Percentiles rank a stretch among this genome's conserved stretches.
phyloP scores from a whole-genome alignment of 2,888 invertebrate species.

The Timandra comae region DNA sequence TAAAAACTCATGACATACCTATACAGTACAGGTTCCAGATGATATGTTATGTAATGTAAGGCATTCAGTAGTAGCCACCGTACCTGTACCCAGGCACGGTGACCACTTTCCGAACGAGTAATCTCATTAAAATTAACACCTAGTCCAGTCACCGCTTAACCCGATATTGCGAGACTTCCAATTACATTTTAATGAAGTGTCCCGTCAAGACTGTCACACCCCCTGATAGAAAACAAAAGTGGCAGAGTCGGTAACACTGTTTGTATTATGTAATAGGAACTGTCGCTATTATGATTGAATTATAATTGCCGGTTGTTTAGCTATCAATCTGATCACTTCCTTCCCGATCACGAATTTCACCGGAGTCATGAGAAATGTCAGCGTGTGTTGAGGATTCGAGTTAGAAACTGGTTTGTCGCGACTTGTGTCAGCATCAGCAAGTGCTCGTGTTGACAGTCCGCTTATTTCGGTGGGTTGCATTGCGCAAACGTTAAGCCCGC shows the following conservation, averaged over 20 bases:
- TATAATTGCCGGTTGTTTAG: constrained; percentile 48
- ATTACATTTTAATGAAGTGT: constrained; percentile 45
- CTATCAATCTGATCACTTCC: constrained; percentile 47
- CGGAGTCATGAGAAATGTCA: constrained; percentile 58
- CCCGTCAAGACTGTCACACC: constrained; percentile 42
- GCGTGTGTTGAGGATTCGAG: constrained; percentile 36
- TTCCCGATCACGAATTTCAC: constrained; percentile 57
- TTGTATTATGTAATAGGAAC: constrained; percentile 47
- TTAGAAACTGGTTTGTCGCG: constrained; percentile 42
- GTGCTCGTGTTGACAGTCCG: constrained; percentile 40
- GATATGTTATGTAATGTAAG: constrained; percentile 21
- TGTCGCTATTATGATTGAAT: constrained; percentile 42
- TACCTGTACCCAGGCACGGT: constrained; percentile 14
- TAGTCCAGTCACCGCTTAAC: constrained; percentile 34
- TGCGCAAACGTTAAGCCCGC: constrained; percentile 50
- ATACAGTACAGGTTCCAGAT: constrained; percentile 22
- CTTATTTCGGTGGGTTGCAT: constrained; percentile 38
- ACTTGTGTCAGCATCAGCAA: constrained; percentile 31
- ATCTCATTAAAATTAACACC: constrained; percentile 47
- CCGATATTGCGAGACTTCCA: constrained; percentile 46
- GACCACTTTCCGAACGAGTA: constrained; percentile 41
- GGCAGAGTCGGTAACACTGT: constrained; percentile 18
- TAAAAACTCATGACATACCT: constrained; percentile 18
- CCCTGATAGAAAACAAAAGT: constrained; percentile 42
- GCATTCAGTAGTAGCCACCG: constrained; percentile 15